Base-by-base conservation (phyloP, 2,113 vertebrate genomes). In the Oryzias javanicus region DNA sequence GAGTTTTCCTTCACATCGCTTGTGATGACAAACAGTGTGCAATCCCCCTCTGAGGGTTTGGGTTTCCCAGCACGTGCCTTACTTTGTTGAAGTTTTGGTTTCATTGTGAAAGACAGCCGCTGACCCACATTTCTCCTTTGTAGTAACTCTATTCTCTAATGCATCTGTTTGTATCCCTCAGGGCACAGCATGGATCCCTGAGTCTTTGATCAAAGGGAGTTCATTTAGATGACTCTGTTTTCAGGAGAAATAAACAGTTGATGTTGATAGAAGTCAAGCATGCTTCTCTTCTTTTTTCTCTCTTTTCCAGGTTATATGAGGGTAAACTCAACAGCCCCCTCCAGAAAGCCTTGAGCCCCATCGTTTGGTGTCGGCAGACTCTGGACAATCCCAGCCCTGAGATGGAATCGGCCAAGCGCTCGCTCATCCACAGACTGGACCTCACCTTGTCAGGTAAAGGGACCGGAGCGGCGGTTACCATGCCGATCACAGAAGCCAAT, bases 331-430 rank as follows among this genome's bases (percentile, higher is more conserved):
- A 91, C 82, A 95, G 94, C 67, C 93, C 96, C 53, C 61, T 93
- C 61, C 94, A 97, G 84, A 96, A 96, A 86, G 87, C 89, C n/a
- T 82, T 95, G 76, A 98, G 93, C 82, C 96, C 96, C 0, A 88
- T 98, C 10, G 94, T 95, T 82, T 99, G 97, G 97, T 98, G 96
- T 89, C 94, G 97, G 60, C 94, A 97, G 77, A 94, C 96, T 53
- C 75, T 99, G 78, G 97, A 99, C 91, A 93, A 95, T 81, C 97
- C 96, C 65, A 96, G 94, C 82, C 96, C 97, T 73, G 96, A 99
- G 54, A 93, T 99, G 87, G 97, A 99, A 89, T 92, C 94, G 76
- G 97, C 96, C 88, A 99, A 98, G 84, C 97, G 96, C 66, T 98
- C 94, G 12, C 93, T 99, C 81, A 93, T 98, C 76, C 96, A 98